Evolutionary conservation across 2,113 vertebrate genomes (phyloP).

Genomic region (Asarcornis scutulata): DNA sequence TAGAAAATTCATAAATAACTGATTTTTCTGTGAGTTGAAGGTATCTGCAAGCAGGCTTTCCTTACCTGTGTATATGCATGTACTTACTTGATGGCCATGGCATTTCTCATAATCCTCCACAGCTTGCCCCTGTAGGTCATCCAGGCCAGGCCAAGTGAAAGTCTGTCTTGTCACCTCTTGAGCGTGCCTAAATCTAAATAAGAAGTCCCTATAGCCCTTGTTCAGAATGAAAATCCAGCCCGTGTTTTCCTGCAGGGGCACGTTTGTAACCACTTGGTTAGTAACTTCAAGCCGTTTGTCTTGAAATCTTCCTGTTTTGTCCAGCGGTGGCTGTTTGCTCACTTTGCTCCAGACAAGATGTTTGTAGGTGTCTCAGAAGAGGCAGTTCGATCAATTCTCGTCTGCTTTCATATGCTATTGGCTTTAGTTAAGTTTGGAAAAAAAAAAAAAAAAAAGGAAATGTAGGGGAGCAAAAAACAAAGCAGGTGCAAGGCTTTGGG

Average conservation of each 20-base stretch:
- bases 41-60: background rate
- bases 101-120: background rate
- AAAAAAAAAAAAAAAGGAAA: background rate
- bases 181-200: background rate
- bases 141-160: background rate
- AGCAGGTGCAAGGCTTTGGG: background rate
- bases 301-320: conserved; percentile 66
- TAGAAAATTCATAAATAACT: background rate
- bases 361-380: conserved; percentile 24
- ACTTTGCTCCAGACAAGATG: conserved; percentile 29
- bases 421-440: background rate
- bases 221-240: background rate
- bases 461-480: background rate
- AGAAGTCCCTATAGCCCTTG: background rate
- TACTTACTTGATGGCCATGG: background rate
- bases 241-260: background rate
- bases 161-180: background rate
- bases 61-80: background rate
- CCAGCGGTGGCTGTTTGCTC: conserved; percentile 15
- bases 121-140: background rate
- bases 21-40: background rate
- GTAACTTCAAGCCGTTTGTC: conserved; percentile 30
- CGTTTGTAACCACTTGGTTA: background rate
- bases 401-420: background rate
- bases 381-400: background rate